Evolutionary conservation across 2,888 invertebrate genomes (phyloP).

Genomic region (Asteroscopus sphinx): DNA sequence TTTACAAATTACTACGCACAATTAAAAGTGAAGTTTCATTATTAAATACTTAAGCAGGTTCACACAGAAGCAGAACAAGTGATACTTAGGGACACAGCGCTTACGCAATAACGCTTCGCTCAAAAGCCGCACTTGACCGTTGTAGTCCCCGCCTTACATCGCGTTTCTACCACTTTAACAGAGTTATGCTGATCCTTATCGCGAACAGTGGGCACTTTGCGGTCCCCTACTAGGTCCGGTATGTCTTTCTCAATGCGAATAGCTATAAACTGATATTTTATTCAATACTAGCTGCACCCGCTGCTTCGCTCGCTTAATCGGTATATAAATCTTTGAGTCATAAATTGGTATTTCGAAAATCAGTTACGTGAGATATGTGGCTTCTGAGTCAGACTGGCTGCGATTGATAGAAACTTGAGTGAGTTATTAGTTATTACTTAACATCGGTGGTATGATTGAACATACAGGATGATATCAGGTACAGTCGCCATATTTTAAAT

Average conservation of each 20-base stretch:
- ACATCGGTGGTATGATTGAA: conserved; percentile 26
- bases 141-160: conserved; percentile 46
- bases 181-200: conserved; percentile 75
- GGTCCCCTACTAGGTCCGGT: conserved; percentile 76
- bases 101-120: conserved; percentile 29
- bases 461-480: too few relatives aligned
- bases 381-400: conserved; percentile 17
- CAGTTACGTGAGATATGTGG: conserved; percentile 35
- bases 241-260: conserved; percentile 73
- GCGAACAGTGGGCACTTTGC: conserved; percentile 68
- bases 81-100: conserved; percentile 26
- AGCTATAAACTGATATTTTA: conserved; percentile 61
- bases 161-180: conserved; percentile 63
- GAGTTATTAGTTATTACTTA: conserved; percentile 22
- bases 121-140: conserved; percentile 34
- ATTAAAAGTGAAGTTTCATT: conserved; percentile 18
- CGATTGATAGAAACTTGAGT: conserved; percentile 28
- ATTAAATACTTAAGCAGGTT: conserved; percentile 24
- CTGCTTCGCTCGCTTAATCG: conserved; percentile 34
- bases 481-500: too few relatives aligned
- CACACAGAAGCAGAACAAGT: conserved; percentile 28
- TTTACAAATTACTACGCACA: conserved; percentile 5
- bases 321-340: conserved; percentile 36
- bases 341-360: conserved; percentile 45
- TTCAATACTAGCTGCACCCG: conserved; percentile 47